Evolutionary conservation across 2,888 invertebrate species (phyloP).

Genomic region (Idaea straminata): DNA sequence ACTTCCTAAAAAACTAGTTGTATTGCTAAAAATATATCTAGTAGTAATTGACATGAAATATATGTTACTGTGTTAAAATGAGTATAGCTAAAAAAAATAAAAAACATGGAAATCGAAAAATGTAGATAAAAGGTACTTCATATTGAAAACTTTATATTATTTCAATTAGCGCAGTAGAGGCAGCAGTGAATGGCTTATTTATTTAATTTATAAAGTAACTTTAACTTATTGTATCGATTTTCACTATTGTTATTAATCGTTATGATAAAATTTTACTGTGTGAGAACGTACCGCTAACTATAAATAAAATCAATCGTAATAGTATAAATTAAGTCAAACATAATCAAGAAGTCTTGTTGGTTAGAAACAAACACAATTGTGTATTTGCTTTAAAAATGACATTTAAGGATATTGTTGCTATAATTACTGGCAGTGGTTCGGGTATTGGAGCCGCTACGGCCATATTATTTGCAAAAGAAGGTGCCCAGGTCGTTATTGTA

Average conservation of each 20-base stretch:
- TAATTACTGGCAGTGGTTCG: constrained; percentile 43
- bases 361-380: neutral
- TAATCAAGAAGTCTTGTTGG: neutral
- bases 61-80: too few species aligned
- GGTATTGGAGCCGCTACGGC: constrained; percentile 47
- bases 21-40: too few species aligned
- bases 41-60: too few species aligned
- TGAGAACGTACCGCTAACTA: neutral
- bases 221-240: too few species aligned
- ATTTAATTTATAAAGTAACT: too few species aligned
- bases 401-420: constrained; percentile 32
- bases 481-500: constrained; percentile 37
- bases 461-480: constrained; percentile 35
- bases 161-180: too few species aligned
- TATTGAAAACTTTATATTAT: too few species aligned
- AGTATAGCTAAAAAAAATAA: too few species aligned
- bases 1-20: too few species aligned
- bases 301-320: neutral
- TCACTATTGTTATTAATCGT: neutral
- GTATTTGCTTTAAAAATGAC: constrained; percentile 12
- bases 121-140: too few species aligned
- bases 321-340: neutral
- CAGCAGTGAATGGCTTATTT: too few species aligned
- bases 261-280: neutral
- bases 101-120: too few species aligned